Base-by-base conservation (phyloP, 2,888 invertebrate species). In the Melieria omissa region DNA sequence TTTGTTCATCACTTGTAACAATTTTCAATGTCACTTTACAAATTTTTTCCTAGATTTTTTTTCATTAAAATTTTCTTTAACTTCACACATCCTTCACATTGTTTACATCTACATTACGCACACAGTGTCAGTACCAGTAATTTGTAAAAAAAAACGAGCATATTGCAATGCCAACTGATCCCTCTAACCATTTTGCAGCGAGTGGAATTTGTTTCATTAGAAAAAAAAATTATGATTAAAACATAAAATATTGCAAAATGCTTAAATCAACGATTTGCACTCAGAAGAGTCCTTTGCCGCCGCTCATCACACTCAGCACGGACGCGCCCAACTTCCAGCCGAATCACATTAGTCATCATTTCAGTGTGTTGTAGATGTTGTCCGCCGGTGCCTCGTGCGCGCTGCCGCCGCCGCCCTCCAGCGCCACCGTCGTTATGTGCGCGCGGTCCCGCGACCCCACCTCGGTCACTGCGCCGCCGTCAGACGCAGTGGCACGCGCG, bases 291-390 rank as follows among this genome's bases (percentile, higher is more conserved):
- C 80, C 80, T 72, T 79, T 79, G 75, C 78, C 82, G 67, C 74
- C 74, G 69, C 77, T 77, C 63, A 78, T 71, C 61, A 79, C 77
- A 75, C 77, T 80, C 77, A 81, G 76, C 65, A 81, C 78, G 66
- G 80, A 77, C 68, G 81, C 80, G 81, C 82, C 83, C 75, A 85
- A 78, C 77, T 84, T 84, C 78, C 82, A 81, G 78, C 84, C 80
- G 82, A 85, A 86, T 84, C 85, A 83, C 81, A 83, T 82, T 78
- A 85, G 80, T 85, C 83, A 85, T 86, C 85, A 87, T 86, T 87
- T 87, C 77, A 88, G 80, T 77, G 88, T 88, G 80, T 88, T 87
- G 80, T 88, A 88, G 77, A 88, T 88, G 81, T 86, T 87, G 78
- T 87, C 78, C 57, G 76, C 73, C 58, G 75, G 73, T 61, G 73